Conservation (phyloP, 2,113 vertebrate genomes). For the mouse (Mus musculus) region DNA sequence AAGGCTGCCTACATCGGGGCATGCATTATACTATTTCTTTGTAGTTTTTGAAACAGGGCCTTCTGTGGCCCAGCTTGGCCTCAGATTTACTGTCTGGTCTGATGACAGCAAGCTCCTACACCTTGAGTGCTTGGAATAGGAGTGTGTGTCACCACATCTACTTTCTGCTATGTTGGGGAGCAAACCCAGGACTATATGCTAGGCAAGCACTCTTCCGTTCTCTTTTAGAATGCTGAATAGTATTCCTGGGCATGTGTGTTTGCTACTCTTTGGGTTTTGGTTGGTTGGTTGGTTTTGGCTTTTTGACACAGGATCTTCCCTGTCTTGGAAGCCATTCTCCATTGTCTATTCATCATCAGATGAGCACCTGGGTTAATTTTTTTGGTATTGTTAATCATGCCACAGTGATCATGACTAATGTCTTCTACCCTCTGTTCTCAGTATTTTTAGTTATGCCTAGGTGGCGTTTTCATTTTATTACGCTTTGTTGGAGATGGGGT, state of each 20-base stretch:
- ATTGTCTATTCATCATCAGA: neutral
- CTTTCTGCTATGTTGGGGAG: neutral
- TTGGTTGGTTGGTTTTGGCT: neutral
- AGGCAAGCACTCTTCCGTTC: neutral
- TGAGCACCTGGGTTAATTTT: neutral
- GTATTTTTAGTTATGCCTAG: neutral
- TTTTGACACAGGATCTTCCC: neutral
- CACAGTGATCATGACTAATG: neutral
- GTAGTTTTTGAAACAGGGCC: neutral
- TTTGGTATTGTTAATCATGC: neutral
- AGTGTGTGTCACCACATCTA: neutral
- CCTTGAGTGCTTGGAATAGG: neutral
- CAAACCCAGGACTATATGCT: neutral
- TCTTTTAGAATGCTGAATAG: neutral
- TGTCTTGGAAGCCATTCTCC: neutral
- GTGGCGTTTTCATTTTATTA: neutral
- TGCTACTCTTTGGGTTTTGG: neutral
- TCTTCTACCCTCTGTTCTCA: neutral
- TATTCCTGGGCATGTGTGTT: neutral
- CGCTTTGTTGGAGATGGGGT: neutral
- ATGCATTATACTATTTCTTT: neutral
- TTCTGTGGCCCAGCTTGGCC: neutral
- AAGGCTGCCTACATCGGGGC: neutral
- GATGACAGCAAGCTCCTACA: neutral
- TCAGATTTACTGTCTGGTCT: neutral